Conservation (phyloP, 30 jellyfish, hydroid and myxozoan genomes). For the Calvadosia cruxmelitensis region DNA sequence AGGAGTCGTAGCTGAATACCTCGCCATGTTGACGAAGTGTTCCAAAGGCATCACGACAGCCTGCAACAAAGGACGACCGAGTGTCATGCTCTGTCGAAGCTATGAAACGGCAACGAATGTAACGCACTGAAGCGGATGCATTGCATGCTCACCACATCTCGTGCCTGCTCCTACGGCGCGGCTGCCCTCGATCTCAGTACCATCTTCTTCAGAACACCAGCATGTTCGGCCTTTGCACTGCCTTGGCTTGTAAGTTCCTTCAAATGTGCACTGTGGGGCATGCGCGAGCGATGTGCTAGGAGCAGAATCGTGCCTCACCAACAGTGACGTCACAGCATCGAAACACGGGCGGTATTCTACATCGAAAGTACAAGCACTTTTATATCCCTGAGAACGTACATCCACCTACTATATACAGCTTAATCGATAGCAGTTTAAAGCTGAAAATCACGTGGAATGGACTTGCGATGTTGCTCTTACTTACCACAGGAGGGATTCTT, state of each 20-base stretch:
- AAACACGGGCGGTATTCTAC: conserved; percentile 11
- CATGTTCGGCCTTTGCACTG: conserved; percentile 5
- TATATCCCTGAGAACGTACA: no score
- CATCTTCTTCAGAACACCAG: conserved; percentile 13
- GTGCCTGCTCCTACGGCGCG: not conserved
- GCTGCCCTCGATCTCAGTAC: conserved; percentile 8
- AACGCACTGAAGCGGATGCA: not conserved
- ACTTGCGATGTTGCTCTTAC: no score
- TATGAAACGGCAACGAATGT: no score
- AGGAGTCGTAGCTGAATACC: conserved; percentile 3
- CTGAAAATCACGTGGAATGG: no score
- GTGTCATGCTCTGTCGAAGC: no score
- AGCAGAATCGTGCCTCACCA: not conserved
- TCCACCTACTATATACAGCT: no score
- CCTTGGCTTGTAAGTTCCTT: conserved; percentile 1
- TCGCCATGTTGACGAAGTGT: conserved; percentile 7
- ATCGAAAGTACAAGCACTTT: not conserved
- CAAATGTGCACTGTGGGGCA: conserved; percentile 2
- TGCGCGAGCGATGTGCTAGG: not conserved
- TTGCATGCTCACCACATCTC: not conserved
- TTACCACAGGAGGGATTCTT: not conserved
- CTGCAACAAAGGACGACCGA: conserved; percentile 1
- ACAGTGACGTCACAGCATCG: not conserved
- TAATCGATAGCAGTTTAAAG: no score
- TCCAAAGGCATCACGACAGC: conserved; percentile 17